phyloP scores from a whole-genome alignment of 2,797 vertebrate species.

The Ceryle rudis region DNA sequence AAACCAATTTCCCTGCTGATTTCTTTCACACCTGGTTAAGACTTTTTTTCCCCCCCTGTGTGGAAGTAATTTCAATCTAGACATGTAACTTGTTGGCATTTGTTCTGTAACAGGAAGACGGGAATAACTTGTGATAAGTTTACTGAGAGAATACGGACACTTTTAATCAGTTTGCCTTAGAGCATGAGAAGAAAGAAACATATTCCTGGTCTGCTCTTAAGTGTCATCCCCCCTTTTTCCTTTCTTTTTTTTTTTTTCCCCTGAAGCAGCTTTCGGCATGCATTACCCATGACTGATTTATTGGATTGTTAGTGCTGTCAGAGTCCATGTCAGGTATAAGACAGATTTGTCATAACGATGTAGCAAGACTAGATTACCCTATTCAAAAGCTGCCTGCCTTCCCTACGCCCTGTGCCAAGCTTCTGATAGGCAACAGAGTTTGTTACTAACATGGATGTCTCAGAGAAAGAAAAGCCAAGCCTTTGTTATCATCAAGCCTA shows the following conservation, averaged over 20 bases:
- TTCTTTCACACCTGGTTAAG: background rate
- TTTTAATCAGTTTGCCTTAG: slow-evolving; percentile 24
- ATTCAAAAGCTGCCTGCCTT: background rate
- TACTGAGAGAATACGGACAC: background rate
- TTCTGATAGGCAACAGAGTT: background rate
- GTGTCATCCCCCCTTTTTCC: background rate
- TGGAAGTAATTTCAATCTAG: background rate
- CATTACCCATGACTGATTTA: slow-evolving; percentile 43
- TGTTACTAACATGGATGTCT: background rate
- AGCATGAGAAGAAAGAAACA: background rate
- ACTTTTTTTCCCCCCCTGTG: background rate
- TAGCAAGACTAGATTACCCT: background rate
- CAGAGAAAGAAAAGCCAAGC: background rate
- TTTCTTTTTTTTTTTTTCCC: background rate
- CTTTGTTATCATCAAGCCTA: background rate
- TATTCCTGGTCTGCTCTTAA: background rate
- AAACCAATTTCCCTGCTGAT: background rate
- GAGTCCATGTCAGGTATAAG: background rate
- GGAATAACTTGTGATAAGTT: background rate
- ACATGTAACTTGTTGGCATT: background rate
- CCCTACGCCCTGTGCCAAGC: background rate
- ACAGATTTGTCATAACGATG: slow-evolving; percentile 2
- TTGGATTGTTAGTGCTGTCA: slow-evolving; percentile 13
- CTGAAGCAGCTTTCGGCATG: background rate
- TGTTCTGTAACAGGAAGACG: background rate